phyloP scores from a whole-genome alignment of 2,888 invertebrate genomes.

The Gastracanthus pulcherrimus region DNA sequence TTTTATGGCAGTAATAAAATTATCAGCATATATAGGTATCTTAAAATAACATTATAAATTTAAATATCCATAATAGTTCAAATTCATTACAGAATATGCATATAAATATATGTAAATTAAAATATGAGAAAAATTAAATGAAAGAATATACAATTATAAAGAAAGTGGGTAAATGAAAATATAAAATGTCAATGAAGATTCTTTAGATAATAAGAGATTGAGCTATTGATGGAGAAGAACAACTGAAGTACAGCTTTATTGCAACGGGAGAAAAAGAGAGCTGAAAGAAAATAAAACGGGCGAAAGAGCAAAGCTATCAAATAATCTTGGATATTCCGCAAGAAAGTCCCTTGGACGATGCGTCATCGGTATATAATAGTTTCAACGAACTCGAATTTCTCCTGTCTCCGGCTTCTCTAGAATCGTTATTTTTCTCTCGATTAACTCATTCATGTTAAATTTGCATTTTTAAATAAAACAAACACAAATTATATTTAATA shows the following conservation, averaged over 20 bases:
- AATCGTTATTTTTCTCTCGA: neutral
- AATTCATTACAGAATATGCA: too few relatives aligned
- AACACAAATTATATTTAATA: neutral
- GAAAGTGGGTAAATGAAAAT: neutral
- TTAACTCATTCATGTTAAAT: neutral
- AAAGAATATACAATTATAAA: too few relatives aligned
- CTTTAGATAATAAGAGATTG: neutral
- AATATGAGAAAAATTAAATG: too few relatives aligned
- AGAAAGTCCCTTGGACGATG: slow-evolving; percentile 31
- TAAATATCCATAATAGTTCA: too few relatives aligned
- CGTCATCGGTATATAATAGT: slow-evolving; percentile 33
- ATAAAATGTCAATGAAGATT: neutral
- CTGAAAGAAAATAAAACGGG: neutral
- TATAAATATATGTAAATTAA: too few relatives aligned
- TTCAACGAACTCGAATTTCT: slow-evolving; percentile 49
- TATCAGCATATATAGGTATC: too few relatives aligned
- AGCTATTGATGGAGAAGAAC: neutral
- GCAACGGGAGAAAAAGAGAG: neutral
- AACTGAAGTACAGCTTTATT: neutral
- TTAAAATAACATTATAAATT: too few relatives aligned
- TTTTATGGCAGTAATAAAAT: too few relatives aligned
- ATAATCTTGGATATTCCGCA: neutral
- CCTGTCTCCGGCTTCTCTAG: neutral
- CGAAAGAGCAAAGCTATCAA: neutral
- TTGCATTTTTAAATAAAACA: neutral